Base-by-base conservation (phyloP, 1,140 invertebrate genomes). In the Maconellicoccus hirsutus region DNA sequence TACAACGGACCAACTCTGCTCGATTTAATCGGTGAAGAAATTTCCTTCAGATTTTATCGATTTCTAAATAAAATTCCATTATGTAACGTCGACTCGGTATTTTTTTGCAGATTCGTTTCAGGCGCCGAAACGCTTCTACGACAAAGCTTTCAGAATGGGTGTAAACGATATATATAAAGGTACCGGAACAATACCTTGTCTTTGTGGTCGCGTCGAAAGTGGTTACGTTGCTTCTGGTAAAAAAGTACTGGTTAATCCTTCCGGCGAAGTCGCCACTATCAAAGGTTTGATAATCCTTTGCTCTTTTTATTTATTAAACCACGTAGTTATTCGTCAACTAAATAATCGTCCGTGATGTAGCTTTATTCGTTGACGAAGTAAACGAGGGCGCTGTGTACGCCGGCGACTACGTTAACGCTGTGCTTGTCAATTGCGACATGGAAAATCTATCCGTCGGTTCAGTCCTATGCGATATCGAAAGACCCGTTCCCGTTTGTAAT, bases 131-230 rank as follows among this genome's bases (percentile, higher is more conserved):
- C 84, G 95, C 61, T 87, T 90, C n/a, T 84, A 97, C 7, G 83
- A 89, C 22, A 93, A 94, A 78, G 92, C 95, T 10, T 87, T 98
- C 66, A 84, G 96, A n/a, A 85, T 96, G 79, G 91, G 92, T 23
- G 85, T 99, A 0, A 92, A 90, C 77, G 97, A 99, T 82, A 88
- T 98, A 72, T 97, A 92, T 78, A 99, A 98, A 83, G 90, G 93
- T 7, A 88, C 89, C 12, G 89, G 91, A 0, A 89, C 89, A 1
- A 89, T 91, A 1, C 90, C 94, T 77, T 94, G 91, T 81, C 86
- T 98, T 4, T 87, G 87, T 4, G 96, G 95, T 6, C 85, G 91
- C 61, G 85, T 99, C 70, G 95, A 98, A 82, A 92, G 93, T 61
- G 97, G 97, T 7, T 85, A 88, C 76, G 78, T 98, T 0, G 87